Percentiles rank a stretch among this genome's conserved stretches.
Conservation (phyloP, 1,140 invertebrate species). For the Contarinia nasturtii region DNA sequence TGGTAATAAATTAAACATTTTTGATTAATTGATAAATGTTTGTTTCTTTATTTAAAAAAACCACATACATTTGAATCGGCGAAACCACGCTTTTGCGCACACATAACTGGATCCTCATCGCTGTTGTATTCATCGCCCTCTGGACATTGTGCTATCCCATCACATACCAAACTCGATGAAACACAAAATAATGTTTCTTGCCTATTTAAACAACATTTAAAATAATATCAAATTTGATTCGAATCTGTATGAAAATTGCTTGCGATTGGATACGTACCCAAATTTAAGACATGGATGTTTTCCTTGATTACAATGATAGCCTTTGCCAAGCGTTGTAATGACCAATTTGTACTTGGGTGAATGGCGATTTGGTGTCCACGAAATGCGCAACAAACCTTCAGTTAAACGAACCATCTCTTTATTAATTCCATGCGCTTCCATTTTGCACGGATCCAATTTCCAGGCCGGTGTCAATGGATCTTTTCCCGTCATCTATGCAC, state of each 20-base stretch:
- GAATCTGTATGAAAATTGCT: background rate
- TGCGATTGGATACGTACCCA: constrained; percentile 11
- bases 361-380: constrained; percentile 18
- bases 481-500: constrained; percentile 16
- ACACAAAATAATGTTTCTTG: constrained; percentile 31
- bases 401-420: constrained; percentile 21
- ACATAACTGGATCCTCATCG: constrained; percentile 28
- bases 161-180: constrained; percentile 35
- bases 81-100: constrained; percentile 8
- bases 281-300: constrained; percentile 21
- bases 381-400: constrained; percentile 16
- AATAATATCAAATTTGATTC: background rate
- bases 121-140: constrained; percentile 29
- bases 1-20: no score
- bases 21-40: no score
- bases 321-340: constrained; percentile 20
- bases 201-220: constrained; percentile 6
- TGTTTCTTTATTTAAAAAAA: background rate
- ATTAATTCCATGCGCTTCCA: constrained; percentile 14
- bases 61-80: background rate
- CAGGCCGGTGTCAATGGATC: constrained; percentile 20
- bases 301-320: constrained; percentile 17
- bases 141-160: constrained; percentile 37
- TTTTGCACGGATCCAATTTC: constrained; percentile 20
- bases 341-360: constrained; percentile 18